Percentiles rank a stretch among this genome's conserved stretches.
phyloP scores from a whole-genome alignment of 1,140 invertebrate genomes.

The Drosophila melanogaster region DNA sequence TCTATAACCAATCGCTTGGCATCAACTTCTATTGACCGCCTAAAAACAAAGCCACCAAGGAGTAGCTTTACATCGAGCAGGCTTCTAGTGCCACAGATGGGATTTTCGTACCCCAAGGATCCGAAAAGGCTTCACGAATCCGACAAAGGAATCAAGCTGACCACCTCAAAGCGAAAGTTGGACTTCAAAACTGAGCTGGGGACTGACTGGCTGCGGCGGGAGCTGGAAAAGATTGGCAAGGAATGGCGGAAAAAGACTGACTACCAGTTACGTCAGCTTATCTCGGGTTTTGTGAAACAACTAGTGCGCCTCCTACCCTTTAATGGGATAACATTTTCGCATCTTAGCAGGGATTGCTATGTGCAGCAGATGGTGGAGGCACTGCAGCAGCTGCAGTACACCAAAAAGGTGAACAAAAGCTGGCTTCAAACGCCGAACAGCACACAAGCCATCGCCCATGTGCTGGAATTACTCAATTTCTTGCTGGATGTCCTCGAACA shows the following conservation, averaged over 20 bases:
- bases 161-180: constrained; percentile 36
- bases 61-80: constrained; percentile 9
- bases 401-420: constrained; percentile 22
- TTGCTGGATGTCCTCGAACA: constrained; percentile 35
- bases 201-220: constrained; percentile 9
- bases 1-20: background rate
- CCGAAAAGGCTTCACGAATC: background rate
- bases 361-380: constrained; percentile 24
- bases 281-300: constrained; percentile 48
- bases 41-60: constrained; percentile 6
- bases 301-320: constrained; percentile 23
- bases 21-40: constrained; percentile 17
- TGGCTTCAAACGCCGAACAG: constrained; percentile 31
- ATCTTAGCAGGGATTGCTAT: constrained; percentile 26
- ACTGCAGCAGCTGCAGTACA: constrained; percentile 41
- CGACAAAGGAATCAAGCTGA: constrained; percentile 4
- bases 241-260: constrained; percentile 15
- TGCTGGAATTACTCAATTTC: constrained; percentile 47
- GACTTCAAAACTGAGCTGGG: constrained; percentile 6
- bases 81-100: constrained; percentile 29
- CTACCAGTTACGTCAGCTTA: constrained; percentile 21
- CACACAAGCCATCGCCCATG: constrained; percentile 6
- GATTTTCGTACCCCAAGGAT: constrained; percentile 42
- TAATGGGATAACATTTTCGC: constrained; percentile 3
- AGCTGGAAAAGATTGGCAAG: constrained; percentile 18